These are phyloP conservation scores for Lasius platythorax DNA, from an alignment of 2,888 invertebrate genomes.

Conservation along the genomic window DNA sequence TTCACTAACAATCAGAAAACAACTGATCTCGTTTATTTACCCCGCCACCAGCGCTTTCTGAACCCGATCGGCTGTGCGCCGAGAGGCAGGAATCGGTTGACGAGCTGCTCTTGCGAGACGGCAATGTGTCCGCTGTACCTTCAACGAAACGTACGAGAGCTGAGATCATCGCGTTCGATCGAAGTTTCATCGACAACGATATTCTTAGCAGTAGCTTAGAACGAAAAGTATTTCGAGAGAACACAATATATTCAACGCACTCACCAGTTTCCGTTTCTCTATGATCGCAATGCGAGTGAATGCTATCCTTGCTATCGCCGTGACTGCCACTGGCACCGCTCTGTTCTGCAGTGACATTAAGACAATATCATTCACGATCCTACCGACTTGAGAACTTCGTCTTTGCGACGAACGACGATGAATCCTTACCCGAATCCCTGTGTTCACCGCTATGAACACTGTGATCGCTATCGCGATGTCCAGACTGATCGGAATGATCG, in stretches of 20 bases:
- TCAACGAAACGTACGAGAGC: conserved; percentile 29
- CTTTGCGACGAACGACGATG: not conserved
- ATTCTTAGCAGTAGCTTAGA: not conserved
- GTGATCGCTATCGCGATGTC: conserved; percentile 83
- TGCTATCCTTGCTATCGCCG: conserved; percentile 84
- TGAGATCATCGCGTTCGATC: conserved; percentile 12
- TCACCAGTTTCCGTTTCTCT: conserved; percentile 82
- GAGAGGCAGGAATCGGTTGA: conserved; percentile 89
- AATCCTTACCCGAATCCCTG: conserved; percentile 81
- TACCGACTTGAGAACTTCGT: conserved; percentile 13
- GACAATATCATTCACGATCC: conserved; percentile 8
- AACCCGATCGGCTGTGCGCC: conserved; percentile 88
- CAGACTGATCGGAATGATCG: conserved; percentile 84
- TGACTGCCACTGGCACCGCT: conserved; percentile 83
- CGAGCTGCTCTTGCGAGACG: conserved; percentile 88
- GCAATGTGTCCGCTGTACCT: conserved; percentile 82
- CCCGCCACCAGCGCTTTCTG: conserved; percentile 86
- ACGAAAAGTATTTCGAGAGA: not conserved
- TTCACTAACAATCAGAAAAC: conserved; percentile 32
- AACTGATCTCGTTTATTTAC: conserved; percentile 73
- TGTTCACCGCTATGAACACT: conserved; percentile 83
- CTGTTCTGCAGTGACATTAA: conserved; percentile 77
- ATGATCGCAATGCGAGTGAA: conserved; percentile 82
- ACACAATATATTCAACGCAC: conserved; percentile 22
- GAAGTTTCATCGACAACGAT: not conserved